Base-by-base conservation (phyloP, 2,888 invertebrate genomes). In the Epinotia ramella region DNA sequence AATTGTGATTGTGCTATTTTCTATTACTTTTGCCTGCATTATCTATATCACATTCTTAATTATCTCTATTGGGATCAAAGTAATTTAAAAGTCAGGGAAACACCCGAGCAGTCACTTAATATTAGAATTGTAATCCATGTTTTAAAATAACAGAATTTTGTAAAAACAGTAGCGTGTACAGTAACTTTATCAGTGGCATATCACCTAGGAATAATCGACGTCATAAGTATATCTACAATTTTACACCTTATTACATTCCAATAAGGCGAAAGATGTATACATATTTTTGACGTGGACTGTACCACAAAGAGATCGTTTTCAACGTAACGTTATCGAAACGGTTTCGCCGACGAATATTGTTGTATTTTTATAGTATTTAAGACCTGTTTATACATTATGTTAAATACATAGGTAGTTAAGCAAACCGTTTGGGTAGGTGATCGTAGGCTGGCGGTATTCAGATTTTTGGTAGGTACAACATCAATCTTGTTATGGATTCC, bases 291-390 rank as follows among this genome's bases (percentile, higher is more conserved):
- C 7, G 40, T 9, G 9, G 40, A 40, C 40, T 40, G 9, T 86
- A 87, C 87, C 88, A 87, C 86, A 82, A 78, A 73, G 84, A 81
- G 84, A 82, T 81, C 84, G 81, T 81, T 84, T 86, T 86, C 85
- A 77, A 73, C 79, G 81, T 77, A n/a, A n/a, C 20, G 18, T 40
- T n/a, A 3, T 40, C 86, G 86, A 84, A 85, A 81, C 81, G 82
- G 81, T 86, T 85, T 83, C 83, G 79, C 84, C 80, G 83, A 86
- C 82, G 84, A 86, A 87, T 84, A 90, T 93, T 93, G 92, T 93
- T 92, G 91, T 93, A 93, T 91, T 92, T 92, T 93, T 92, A 90
- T 91, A 93, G 92, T 90, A 80, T 81, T 84, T 91, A 91, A 93
- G 91, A 86, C 81, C 84, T 88, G 87, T 91, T 91, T 86, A 86